Base-by-base conservation (phyloP, 64 coral and sea anemone genomes). In the Acropora yongei region DNA sequence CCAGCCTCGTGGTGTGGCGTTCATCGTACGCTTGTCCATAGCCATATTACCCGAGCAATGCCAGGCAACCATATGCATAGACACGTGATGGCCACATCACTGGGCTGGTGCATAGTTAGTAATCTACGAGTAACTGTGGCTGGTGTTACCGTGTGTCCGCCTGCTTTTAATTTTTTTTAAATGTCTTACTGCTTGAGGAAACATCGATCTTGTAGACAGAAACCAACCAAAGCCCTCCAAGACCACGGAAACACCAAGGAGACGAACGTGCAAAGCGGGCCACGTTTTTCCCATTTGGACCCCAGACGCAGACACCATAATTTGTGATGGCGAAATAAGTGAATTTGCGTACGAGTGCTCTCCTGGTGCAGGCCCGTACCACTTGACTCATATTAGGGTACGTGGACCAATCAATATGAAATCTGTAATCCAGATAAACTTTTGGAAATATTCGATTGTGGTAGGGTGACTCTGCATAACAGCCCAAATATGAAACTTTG, bases 261-360 rank as follows among this genome's bases (percentile, higher is more conserved):
- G 47, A 65, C 39, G 51, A 47, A 3, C 77, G 68, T 49, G 86
- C 41, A 17, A 55, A 69, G 40, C 40, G 91, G 69, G 86, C 78
- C n/a, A 90, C 67, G 1, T 49, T 49, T 2, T 88, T 80, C 5
- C 88, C 89, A 47, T 74, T 68, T 0, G 91, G 75, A 0, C 92
- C 88, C 46, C 89, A 90, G 57, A 88, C 77, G 42, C 95, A 97
- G 44, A 87, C 88, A 5, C 95, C 95, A 57, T 93, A 88, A 55
- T 91, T 87, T 76, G 93, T 84, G 17, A 97, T 82, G 10, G 92
- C 95, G 78, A 97, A 97, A 69, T 83, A 97, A 40, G 57, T 77
- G 57, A 94, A 97, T 11, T 61, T 45, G 17, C 30, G 87, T 1
- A 20, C 68, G 4, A 93, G 49, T 0, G 95, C 95, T 4, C 6